Conservation (phyloP, 2,113 vertebrate genomes). For the Chaetodon auriga region DNA sequence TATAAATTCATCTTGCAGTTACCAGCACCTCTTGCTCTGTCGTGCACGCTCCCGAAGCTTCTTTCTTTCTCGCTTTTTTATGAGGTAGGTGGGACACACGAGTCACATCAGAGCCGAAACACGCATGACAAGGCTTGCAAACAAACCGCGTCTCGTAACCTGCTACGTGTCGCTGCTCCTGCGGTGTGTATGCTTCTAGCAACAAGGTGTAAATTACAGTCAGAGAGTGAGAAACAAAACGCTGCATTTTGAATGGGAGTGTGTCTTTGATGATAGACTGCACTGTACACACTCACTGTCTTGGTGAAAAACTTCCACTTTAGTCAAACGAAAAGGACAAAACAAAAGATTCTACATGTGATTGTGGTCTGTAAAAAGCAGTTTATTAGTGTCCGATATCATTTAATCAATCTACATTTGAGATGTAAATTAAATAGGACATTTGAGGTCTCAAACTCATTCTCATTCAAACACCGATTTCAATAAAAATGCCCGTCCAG, state of each 20-base stretch:
- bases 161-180: background rate
- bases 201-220: background rate
- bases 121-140: background rate
- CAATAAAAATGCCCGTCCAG: conserved; percentile 49
- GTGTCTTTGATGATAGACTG: background rate
- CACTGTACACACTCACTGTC: background rate
- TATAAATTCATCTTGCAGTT: background rate
- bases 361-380: background rate
- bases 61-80: background rate
- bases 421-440: conserved; percentile 37
- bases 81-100: background rate
- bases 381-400: conserved; percentile 22
- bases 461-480: conserved; percentile 54
- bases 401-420: conserved; percentile 29
- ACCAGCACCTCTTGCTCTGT: background rate
- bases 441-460: conserved; percentile 19
- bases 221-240: background rate
- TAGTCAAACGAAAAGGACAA: background rate
- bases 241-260: background rate
- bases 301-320: background rate
- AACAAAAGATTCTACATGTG: background rate
- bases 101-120: background rate
- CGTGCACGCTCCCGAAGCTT: background rate
- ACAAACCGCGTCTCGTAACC: background rate
- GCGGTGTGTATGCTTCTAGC: background rate